phyloP scores from a whole-genome alignment of 2,797 vertebrate species.

The Eidolon dupreanum region DNA sequence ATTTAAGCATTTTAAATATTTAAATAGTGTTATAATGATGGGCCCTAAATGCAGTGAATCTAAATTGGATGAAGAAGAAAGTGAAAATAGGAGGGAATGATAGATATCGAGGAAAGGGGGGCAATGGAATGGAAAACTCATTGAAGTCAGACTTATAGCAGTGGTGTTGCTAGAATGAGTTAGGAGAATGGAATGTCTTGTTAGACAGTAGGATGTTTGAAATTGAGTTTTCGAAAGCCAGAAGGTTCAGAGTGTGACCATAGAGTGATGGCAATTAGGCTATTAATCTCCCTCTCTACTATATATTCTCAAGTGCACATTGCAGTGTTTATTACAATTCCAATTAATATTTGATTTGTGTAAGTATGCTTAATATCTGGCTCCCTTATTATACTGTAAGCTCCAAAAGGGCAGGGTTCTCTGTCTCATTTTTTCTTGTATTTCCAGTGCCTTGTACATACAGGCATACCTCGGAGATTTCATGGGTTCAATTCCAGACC shows the following conservation, averaged over 20 bases:
- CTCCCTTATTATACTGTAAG: not conserved
- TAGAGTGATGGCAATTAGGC: not conserved
- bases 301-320: not conserved
- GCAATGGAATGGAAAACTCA: not conserved
- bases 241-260: not conserved
- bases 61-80: not conserved
- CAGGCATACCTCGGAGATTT: not conserved
- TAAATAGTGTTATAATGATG: not conserved
- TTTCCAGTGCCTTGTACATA: not conserved
- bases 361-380: not conserved
- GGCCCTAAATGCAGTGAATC: not conserved
- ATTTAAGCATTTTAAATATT: not conserved
- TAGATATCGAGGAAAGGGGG: not conserved
- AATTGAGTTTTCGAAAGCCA: not conserved
- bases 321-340: not conserved
- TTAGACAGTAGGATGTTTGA: not conserved
- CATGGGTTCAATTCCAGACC: not conserved
- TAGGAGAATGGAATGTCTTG: not conserved
- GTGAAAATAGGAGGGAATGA: not conserved
- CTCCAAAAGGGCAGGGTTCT: not conserved
- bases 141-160: not conserved
- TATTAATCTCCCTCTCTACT: not conserved
- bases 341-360: not conserved
- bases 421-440: not conserved
- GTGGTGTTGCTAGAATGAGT: not conserved